These are phyloP conservation scores for Linyphia triangularis DNA, from an alignment of 2,888 invertebrate genomes.

Conservation along the genomic window DNA sequence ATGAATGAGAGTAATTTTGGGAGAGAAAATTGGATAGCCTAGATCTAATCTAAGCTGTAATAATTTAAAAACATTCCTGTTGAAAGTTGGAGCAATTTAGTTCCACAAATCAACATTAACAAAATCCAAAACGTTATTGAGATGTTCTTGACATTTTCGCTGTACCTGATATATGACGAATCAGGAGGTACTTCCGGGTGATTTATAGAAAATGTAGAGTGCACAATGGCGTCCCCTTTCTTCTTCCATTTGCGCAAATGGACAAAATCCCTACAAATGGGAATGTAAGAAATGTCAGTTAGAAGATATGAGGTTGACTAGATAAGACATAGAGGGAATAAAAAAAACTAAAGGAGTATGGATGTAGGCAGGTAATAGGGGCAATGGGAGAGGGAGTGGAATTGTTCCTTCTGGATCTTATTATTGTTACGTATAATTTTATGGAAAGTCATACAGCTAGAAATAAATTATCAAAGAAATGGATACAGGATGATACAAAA, in stretches of 20 bases:
- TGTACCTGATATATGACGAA: conserved; percentile 40
- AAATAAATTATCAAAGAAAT: no score
- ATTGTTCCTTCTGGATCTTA: background rate
- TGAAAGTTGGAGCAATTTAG: no score
- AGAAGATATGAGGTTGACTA: background rate
- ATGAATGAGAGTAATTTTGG: no score
- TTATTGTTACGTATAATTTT: no score
- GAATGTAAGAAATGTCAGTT: background rate
- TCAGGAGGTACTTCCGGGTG: conserved; percentile 18
- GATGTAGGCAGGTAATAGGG: background rate
- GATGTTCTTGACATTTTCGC: no score
- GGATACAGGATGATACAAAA: no score
- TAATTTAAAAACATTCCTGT: no score
- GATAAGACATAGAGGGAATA: background rate
- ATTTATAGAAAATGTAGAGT: conserved; percentile 35
- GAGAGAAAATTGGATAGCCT: no score
- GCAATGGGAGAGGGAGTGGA: background rate
- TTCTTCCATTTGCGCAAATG: conserved; percentile 45
- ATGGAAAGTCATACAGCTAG: no score
- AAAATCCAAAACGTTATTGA: no score
- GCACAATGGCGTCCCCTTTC: conserved; percentile 15
- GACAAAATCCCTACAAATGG: conserved; percentile 36
- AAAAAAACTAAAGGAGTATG: background rate
- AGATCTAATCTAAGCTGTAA: no score
- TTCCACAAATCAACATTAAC: no score